Percentiles rank a stretch among this genome's conserved stretches.
These are phyloP conservation scores for Piaya cayana DNA, from an alignment of 2,113 vertebrate genomes.

Conservation along the genomic window DNA sequence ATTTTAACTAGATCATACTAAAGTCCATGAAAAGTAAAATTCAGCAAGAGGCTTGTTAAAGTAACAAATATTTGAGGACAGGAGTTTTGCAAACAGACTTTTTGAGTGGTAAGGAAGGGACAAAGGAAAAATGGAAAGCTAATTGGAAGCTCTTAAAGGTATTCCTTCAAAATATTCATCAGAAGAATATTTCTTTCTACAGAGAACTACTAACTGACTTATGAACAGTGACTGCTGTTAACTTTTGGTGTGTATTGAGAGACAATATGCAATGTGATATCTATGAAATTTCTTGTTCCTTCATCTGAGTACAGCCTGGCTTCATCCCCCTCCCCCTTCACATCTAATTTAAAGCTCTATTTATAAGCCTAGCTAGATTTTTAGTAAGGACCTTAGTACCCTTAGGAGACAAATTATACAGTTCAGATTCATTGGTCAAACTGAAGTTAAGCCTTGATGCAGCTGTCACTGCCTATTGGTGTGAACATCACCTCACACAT, in stretches of 20 bases:
- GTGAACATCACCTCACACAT: neutral
- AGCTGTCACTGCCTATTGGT: neutral
- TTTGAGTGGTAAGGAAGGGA: neutral
- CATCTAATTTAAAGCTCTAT: too few species aligned
- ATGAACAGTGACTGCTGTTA: neutral
- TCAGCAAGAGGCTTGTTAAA: neutral
- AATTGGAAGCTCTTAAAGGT: neutral
- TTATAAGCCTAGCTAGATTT: too few species aligned
- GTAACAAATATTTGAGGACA: neutral
- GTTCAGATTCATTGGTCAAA: conserved; percentile 1
- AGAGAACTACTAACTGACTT: neutral
- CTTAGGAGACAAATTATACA: neutral
- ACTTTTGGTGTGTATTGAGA: conserved; percentile 3
- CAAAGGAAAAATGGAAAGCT: neutral
- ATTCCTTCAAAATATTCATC: conserved; percentile 15
- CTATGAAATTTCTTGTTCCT: neutral
- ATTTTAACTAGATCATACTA: neutral
- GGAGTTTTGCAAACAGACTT: neutral
- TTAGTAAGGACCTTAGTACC: too few species aligned
- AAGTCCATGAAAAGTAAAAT: neutral
- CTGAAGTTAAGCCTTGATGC: neutral
- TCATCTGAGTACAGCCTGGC: neutral
- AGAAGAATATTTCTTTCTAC: neutral
- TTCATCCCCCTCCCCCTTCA: too few species aligned
- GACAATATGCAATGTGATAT: neutral